A percentile compares a stretch with the other conserved stretches of the same genome.
These are phyloP conservation scores for Pachycephus smyrnensis DNA, from an alignment of 2,888 invertebrate species.

Conservation along the genomic window DNA sequence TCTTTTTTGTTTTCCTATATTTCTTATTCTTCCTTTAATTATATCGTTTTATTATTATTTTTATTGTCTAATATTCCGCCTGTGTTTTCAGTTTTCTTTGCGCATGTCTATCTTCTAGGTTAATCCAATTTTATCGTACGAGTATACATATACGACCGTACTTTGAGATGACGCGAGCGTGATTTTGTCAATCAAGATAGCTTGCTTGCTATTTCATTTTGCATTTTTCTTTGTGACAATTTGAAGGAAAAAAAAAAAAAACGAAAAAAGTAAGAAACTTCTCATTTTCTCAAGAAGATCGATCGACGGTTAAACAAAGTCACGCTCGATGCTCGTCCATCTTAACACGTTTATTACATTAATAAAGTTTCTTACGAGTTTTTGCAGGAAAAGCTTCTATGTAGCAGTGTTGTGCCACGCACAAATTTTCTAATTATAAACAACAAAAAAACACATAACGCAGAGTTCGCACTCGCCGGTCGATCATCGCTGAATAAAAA, in stretches of 20 bases:
- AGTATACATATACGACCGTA: too few species aligned
- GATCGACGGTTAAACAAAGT: too few species aligned
- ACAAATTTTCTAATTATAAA: conserved; percentile 28
- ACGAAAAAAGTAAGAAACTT: too few species aligned
- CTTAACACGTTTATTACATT: conserved; percentile 5
- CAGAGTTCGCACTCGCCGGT: not conserved
- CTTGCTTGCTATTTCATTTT: not conserved
- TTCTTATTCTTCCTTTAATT: conserved; percentile 34
- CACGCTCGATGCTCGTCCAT: too few species aligned
- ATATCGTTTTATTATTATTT: too few species aligned
- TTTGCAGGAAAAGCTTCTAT: conserved; percentile 55
- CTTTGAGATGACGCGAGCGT: too few species aligned
- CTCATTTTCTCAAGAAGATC: too few species aligned
- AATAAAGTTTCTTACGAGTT: conserved; percentile 32
- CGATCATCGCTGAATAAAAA: not conserved
- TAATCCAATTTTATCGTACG: conserved; percentile 12
- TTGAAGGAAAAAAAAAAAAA: too few species aligned
- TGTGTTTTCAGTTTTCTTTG: conserved; percentile 19
- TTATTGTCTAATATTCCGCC: too few species aligned
- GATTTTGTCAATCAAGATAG: too few species aligned
- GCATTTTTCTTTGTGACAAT: too few species aligned
- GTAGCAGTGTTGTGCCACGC: conserved; percentile 47
- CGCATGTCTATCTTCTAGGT: conserved; percentile 30
- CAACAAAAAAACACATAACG: not conserved
- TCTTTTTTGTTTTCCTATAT: conserved; percentile 33